Percentiles rank a stretch among this genome's conserved stretches.
These are phyloP conservation scores for Reticulitermes speratus DNA, from an alignment of 1,140 invertebrate genomes.

Conservation along the genomic window DNA sequence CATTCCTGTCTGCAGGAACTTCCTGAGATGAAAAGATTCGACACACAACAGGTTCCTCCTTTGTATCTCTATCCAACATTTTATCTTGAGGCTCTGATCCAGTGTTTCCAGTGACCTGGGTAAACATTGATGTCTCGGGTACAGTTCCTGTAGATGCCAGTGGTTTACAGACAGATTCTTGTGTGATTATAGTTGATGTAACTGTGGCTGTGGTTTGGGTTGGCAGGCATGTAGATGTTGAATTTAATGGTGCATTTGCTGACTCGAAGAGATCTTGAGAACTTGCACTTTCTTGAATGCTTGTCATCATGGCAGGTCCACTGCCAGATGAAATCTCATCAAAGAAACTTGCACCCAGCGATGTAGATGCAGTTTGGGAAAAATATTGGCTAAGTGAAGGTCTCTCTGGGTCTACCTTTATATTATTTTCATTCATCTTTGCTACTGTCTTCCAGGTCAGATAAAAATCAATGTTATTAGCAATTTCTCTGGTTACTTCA, in stretches of 20 bases:
- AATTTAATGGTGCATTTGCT: constrained; percentile 8
- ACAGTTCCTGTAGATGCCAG: neutral
- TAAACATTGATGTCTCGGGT: neutral
- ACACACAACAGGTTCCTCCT: constrained; percentile 50
- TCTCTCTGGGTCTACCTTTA: neutral
- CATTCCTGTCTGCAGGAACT: constrained; percentile 22
- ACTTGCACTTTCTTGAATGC: constrained; percentile 33
- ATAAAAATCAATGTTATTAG: neutral
- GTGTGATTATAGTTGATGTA: neutral
- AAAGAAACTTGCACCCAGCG: constrained; percentile 32
- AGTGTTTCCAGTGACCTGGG: neutral
- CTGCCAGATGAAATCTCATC: constrained; percentile 33
- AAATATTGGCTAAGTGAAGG: constrained; percentile 32
- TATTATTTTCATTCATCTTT: constrained; percentile 10
- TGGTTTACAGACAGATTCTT: neutral
- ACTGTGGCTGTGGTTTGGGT: neutral
- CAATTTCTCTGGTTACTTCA: too few relatives aligned
- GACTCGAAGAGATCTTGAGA: constrained; percentile 33
- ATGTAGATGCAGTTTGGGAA: constrained; percentile 24
- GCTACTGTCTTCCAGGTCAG: neutral
- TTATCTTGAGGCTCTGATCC: neutral
- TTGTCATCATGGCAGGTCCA: constrained; percentile 34
- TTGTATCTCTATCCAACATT: constrained; percentile 21
- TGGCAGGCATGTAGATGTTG: neutral
- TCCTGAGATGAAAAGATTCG: constrained; percentile 44